phyloP scores from a whole-genome alignment of 1,140 invertebrate species.

The Parapsyche elsis region DNA sequence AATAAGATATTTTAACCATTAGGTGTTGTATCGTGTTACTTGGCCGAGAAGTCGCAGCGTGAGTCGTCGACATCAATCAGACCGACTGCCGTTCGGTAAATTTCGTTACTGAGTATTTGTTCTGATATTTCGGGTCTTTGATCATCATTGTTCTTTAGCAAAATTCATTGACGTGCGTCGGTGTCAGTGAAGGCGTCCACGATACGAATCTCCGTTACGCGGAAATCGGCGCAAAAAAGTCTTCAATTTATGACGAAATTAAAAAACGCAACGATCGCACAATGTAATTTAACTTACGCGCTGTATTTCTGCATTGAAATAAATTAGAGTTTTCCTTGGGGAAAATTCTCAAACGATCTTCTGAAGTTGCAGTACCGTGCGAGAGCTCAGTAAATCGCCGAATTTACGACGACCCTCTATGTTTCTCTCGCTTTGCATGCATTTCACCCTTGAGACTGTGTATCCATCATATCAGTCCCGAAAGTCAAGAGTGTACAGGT shows the following conservation, averaged over 20 bases:
- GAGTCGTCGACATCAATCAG: background rate
- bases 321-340: no score
- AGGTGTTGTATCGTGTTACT: background rate
- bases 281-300: no score
- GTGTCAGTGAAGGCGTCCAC: no score
- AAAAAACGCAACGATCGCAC: no score
- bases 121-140: no score
- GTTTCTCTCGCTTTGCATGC: background rate
- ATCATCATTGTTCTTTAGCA: background rate
- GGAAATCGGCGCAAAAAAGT: no score
- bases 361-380: no score
- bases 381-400: background rate
- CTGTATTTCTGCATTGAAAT: no score
- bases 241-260: no score
- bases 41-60: background rate
- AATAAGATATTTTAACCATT: background rate
- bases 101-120: no score
- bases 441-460: background rate
- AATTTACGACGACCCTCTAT: background rate
- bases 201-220: no score
- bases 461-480: background rate
- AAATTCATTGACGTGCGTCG: background rate
- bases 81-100: background rate
- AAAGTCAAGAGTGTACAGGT: conserved; percentile 2
- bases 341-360: no score